Conservation (phyloP, 2,797 vertebrate genomes). For the Caiman crocodilus region DNA sequence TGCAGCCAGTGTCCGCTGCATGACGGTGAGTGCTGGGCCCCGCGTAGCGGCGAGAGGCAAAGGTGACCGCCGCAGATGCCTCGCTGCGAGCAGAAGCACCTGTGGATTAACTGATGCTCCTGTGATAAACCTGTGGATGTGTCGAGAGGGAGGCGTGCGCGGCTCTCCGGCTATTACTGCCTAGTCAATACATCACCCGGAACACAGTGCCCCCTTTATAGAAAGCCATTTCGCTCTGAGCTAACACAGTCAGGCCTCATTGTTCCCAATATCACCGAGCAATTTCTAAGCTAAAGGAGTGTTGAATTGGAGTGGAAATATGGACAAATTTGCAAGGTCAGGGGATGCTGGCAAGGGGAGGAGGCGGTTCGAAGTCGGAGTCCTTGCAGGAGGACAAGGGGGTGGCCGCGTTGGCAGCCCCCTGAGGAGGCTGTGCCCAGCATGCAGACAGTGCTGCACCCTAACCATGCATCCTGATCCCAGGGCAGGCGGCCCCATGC, state of each 20-base stretch:
- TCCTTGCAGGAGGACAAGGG: no score
- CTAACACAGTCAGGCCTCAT: conserved; percentile 54
- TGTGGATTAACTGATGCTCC: background rate
- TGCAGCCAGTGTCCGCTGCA: background rate
- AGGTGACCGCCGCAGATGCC: background rate
- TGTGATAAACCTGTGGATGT: background rate
- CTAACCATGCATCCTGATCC: no score
- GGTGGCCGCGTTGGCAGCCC: no score
- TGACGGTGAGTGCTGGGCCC: background rate
- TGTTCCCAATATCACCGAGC: conserved; percentile 44
- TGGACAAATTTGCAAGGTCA: background rate
- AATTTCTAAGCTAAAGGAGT: conserved; percentile 41
- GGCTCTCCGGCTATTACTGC: background rate
- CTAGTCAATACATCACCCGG: background rate
- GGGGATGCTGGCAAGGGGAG: background rate
- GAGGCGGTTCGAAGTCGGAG: background rate
- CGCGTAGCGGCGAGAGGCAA: background rate
- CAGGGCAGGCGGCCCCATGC: no score
- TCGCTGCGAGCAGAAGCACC: background rate
- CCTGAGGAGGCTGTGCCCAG: no score
- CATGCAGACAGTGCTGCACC: no score
- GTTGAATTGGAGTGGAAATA: conserved; percentile 31
- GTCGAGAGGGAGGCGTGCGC: background rate
- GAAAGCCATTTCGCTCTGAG: conserved; percentile 38
- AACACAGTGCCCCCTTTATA: conserved; percentile 1